Conservation (phyloP, 2,888 invertebrate species). For the Cacoxenus indagator region DNA sequence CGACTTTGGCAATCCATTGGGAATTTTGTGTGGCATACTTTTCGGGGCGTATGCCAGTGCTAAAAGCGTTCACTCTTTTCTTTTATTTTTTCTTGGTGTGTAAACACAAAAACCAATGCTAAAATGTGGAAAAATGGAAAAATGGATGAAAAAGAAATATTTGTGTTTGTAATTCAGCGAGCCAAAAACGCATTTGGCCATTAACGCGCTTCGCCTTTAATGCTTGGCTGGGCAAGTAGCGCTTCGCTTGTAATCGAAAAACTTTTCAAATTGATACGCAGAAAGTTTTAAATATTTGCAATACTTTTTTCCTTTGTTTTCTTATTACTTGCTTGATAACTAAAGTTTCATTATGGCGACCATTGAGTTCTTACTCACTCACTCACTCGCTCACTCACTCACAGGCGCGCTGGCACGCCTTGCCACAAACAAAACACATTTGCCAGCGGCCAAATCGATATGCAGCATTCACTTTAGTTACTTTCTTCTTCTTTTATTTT, state of each 20-base stretch:
- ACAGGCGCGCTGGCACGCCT: not conserved
- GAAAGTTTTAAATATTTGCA: slow-evolving; percentile 62
- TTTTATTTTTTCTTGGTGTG: slow-evolving; percentile 51
- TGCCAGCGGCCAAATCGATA: slow-evolving; percentile 63
- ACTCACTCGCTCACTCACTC: not conserved
- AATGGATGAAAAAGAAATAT: slow-evolving; percentile 43
- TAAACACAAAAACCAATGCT: slow-evolving; percentile 36
- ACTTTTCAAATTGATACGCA: slow-evolving; percentile 43
- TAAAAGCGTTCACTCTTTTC: slow-evolving; percentile 64
- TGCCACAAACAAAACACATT: not conserved
- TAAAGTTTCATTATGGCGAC: slow-evolving; percentile 11
- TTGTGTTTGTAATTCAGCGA: slow-evolving; percentile 56
- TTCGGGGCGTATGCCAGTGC: slow-evolving; percentile 31
- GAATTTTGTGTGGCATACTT: slow-evolving; percentile 37
- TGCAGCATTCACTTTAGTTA: slow-evolving; percentile 41
- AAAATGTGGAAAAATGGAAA: slow-evolving; percentile 1
- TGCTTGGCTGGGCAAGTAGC: not conserved
- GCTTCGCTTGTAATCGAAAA: slow-evolving; percentile 52
- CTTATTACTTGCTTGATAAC: slow-evolving; percentile 43
- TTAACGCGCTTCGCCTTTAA: slow-evolving; percentile 64
- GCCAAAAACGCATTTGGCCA: slow-evolving; percentile 51
- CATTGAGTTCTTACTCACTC: not conserved
- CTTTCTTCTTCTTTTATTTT: not conserved
- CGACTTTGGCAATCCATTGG: slow-evolving; percentile 50
- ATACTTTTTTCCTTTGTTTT: slow-evolving; percentile 35